phyloP scores from a whole-genome alignment of 2,888 invertebrate species.

The Teleiodes luculella region DNA sequence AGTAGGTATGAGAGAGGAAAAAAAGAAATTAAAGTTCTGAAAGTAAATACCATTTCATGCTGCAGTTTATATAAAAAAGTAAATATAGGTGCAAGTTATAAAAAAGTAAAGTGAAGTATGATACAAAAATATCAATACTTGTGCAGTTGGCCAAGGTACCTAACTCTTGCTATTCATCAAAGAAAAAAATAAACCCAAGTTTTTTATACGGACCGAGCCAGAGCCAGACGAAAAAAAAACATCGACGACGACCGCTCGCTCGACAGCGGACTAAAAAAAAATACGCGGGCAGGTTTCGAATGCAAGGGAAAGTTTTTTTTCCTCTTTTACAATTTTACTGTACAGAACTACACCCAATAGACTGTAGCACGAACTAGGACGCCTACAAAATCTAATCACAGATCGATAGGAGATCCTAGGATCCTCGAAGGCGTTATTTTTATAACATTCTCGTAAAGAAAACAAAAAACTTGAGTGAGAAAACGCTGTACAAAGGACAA shows the following conservation, averaged over 20 bases:
- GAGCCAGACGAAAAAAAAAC: slow-evolving; percentile 74
- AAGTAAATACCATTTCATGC: too few relatives aligned
- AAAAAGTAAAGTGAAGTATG: too few relatives aligned
- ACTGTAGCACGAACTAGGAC: slow-evolving; percentile 24
- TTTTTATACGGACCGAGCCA: slow-evolving; percentile 39
- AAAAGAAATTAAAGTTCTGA: too few relatives aligned
- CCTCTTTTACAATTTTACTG: slow-evolving; percentile 25
- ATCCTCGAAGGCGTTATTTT: slow-evolving; percentile 54
- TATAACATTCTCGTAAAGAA: slow-evolving; percentile 64
- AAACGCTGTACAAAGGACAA: slow-evolving; percentile 44
- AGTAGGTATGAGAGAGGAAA: neutral
- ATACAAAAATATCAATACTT: slow-evolving; percentile 7
- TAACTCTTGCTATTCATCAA: slow-evolving; percentile 4
- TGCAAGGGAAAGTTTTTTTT: slow-evolving; percentile 52
- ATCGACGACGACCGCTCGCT: slow-evolving; percentile 49
- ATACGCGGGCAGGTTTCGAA: slow-evolving; percentile 74
- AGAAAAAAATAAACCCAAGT: slow-evolving; percentile 30
- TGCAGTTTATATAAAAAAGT: too few relatives aligned
- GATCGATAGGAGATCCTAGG: slow-evolving; percentile 27
- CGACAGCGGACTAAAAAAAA: slow-evolving; percentile 58
- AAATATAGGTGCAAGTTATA: too few relatives aligned
- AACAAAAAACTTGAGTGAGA: slow-evolving; percentile 67
- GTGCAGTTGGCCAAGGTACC: neutral
- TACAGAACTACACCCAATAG: slow-evolving; percentile 9
- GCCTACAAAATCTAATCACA: slow-evolving; percentile 6